Conservation (phyloP, 2,113 vertebrate genomes). For the Cnemophilus loriae region DNA sequence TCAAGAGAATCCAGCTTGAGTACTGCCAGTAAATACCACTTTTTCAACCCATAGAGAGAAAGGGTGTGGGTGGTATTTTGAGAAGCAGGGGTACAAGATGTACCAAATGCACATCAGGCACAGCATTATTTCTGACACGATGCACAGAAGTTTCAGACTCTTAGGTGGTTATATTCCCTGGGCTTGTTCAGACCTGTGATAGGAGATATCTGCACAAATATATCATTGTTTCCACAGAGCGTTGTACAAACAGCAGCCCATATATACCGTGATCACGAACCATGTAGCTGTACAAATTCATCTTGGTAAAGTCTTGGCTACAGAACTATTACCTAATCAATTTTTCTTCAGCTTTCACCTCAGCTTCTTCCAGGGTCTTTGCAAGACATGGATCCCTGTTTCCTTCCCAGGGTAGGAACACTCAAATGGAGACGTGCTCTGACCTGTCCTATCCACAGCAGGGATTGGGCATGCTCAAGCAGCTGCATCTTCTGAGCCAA, state of each 20-base stretch:
- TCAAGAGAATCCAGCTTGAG: background rate
- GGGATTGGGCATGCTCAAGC: background rate
- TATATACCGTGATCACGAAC: background rate
- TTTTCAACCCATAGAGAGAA: background rate
- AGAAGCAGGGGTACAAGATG: background rate
- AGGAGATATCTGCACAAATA: background rate
- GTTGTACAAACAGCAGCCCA: background rate
- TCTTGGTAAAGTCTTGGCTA: background rate
- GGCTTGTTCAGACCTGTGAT: background rate
- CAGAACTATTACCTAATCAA: background rate
- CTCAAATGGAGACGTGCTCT: background rate
- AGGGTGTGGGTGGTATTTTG: rapidly evolving
- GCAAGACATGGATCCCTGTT: background rate
- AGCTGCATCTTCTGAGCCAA: background rate
- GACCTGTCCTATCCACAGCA: background rate
- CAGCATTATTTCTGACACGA: background rate
- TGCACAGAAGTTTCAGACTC: background rate
- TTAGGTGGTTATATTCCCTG: background rate
- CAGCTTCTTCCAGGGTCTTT: background rate
- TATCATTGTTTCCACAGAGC: background rate
- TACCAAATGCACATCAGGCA: rapidly evolving
- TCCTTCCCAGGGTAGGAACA: background rate
- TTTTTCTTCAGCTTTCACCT: background rate
- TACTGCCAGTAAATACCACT: background rate
- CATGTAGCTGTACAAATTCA: background rate